Conservation (phyloP, 2,888 invertebrate species). For the Microctonus hyperodae region DNA sequence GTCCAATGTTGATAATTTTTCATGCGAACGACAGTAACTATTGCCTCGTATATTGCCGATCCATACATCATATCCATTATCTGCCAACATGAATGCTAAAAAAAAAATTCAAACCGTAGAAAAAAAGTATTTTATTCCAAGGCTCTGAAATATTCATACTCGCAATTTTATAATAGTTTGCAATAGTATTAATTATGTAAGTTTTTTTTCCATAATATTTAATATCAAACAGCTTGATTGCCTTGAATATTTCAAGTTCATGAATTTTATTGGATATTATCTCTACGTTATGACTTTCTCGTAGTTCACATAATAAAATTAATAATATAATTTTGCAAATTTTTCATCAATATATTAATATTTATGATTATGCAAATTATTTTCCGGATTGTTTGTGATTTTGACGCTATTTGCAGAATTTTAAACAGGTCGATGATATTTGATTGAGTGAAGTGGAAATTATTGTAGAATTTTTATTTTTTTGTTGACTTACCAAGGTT, state of each 20-base stretch:
- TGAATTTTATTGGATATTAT: neutral
- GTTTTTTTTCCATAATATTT: neutral
- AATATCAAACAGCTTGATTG: neutral
- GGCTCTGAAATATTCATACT: neutral
- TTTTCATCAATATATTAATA: neutral
- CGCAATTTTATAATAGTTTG: neutral
- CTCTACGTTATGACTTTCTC: neutral
- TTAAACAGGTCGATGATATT: neutral
- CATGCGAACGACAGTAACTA: conserved; percentile 68
- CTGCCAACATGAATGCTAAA: conserved; percentile 66
- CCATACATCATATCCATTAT: conserved; percentile 65
- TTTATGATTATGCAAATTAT: neutral
- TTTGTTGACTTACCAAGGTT: conserved; percentile 54
- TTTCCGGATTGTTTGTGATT: neutral
- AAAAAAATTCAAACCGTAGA: neutral
- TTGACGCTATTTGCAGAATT: neutral
- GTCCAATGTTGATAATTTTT: conserved; percentile 49
- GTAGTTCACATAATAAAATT: too few species aligned
- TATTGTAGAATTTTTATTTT: neutral
- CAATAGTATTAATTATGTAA: too few species aligned
- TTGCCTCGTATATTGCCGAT: conserved; percentile 72
- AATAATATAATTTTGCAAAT: neutral
- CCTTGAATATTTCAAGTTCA: neutral
- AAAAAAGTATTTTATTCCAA: neutral
- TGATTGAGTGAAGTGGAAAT: neutral